Evolutionary conservation across 2,797 vertebrate genomes (phyloP).

Genomic region (Galago senegalensis): DNA sequence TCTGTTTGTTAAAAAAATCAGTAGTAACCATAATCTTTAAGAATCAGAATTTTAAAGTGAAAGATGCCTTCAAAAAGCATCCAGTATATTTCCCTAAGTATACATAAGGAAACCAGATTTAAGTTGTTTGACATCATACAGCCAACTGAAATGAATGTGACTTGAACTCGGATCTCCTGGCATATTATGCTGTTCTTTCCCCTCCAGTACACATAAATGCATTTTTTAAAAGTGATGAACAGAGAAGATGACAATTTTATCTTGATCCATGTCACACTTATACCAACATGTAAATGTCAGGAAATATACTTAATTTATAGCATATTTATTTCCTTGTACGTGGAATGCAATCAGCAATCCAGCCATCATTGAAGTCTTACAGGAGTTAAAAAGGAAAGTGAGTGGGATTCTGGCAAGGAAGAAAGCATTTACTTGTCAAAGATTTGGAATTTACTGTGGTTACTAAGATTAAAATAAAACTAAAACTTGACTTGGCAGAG

Average conservation of each 20-base stretch:
- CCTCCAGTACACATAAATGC: background rate
- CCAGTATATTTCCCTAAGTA: conserved; percentile 9
- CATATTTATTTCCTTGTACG: conserved; percentile 37
- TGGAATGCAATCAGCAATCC: conserved; percentile 63
- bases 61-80: conserved; percentile 39
- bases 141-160: conserved; percentile 14
- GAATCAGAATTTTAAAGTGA: conserved; percentile 68
- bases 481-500: conserved; percentile 80
- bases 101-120: conserved; percentile 32
- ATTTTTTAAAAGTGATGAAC: conserved; percentile 1
- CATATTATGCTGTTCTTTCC: background rate
- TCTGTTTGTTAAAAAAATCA: conserved; percentile 24
- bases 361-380: conserved; percentile 65
- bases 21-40: conserved; percentile 54
- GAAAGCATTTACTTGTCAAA: conserved; percentile 84
- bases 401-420: conserved; percentile 73
- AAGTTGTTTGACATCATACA: conserved; percentile 6
- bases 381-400: conserved; percentile 75
- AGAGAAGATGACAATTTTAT: conserved; percentile 68
- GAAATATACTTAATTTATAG: conserved; percentile 47
- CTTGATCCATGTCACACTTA: conserved; percentile 59
- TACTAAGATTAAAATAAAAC: conserved; percentile 82
- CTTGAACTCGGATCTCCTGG: background rate
- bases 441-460: conserved; percentile 84
- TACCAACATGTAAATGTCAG: conserved; percentile 76